Evolutionary conservation across 2,888 invertebrate species (phyloP), one percentile per base, ranked within the genome.

Genomic region (Lymantria dispar): DNA sequence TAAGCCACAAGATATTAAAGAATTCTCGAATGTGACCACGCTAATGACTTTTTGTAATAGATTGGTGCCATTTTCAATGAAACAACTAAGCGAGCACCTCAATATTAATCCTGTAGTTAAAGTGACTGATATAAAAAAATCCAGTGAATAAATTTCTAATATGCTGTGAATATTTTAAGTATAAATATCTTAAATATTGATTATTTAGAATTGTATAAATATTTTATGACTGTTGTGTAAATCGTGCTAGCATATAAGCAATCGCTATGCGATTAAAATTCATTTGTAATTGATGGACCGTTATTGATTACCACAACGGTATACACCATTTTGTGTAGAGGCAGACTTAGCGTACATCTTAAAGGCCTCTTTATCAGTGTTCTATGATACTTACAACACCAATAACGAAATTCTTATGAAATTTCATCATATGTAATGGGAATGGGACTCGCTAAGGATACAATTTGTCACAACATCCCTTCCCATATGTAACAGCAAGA

Each of bases 11-110:
- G 66, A 81, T 0, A 68, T 88, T 0, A 78, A 88, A 0, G 72
- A 89, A 47, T 78, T 87, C 42, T 70, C 75, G 0, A 79, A 86
- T 8, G 82, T 94, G 0, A 92, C 81, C 1, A 91, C 93, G 0
- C 80, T 86, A 0, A 91, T 94, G 80, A 86, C 92, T 0, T 83
- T 93, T 45, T 89, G 87, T 33, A 92, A 92, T n/a, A 85, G 84
- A 11, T 75, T 81, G 53, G 83, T 93, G 54, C 72, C 77, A 5
- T 74, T 85, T 14, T 88, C 90, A 9, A 83, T 93, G 43, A 79
- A 85, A 10, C 91, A 92, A 49, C 76, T 94, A 38, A 85, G 86
- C 36, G 88, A 90, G 50, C 74, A 93, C 7, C 78, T 93, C 10
- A 85, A 93, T 46, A 86, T 94, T 42, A 79, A 92, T 51, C 92